A percentile compares a stretch with the other conserved stretches of the same genome.
Evolutionary conservation across 2,888 invertebrate species (phyloP).

Genomic region (Archips crataeganus): DNA sequence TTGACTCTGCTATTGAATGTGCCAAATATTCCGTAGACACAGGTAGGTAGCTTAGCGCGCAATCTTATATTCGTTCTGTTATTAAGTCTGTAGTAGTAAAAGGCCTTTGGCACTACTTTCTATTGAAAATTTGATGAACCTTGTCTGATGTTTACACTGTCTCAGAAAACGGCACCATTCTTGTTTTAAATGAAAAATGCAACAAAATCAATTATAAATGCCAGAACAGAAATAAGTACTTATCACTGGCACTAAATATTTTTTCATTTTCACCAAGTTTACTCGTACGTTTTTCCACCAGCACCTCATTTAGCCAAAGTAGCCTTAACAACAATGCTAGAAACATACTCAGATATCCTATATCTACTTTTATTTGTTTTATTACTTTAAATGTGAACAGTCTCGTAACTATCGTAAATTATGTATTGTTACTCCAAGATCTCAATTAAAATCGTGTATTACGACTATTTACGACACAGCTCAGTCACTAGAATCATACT

Average conservation of each 20-base stretch:
- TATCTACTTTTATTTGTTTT: no score
- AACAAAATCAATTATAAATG: no score
- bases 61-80: conserved; percentile 35
- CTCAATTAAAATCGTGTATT: no score
- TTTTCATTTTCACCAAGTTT: neutral
- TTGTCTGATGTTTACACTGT: neutral
- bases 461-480: no score
- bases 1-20: conserved; percentile 62
- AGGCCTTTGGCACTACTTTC: neutral
- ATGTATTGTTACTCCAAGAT: neutral
- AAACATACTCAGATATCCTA: neutral
- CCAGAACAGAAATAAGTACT: no score
- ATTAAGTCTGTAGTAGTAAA: neutral
- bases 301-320: neutral
- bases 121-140: neutral
- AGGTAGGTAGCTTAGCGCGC: conserved; percentile 61
- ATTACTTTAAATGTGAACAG: neutral
- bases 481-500: no score
- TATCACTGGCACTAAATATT: neutral
- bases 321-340: neutral
- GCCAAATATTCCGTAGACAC: conserved; percentile 82
- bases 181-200: no score
- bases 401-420: neutral
- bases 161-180: neutral
- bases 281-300: neutral